Base-by-base conservation (phyloP, 2,888 invertebrate species). In the Hirtodrosophila duncani region DNA sequence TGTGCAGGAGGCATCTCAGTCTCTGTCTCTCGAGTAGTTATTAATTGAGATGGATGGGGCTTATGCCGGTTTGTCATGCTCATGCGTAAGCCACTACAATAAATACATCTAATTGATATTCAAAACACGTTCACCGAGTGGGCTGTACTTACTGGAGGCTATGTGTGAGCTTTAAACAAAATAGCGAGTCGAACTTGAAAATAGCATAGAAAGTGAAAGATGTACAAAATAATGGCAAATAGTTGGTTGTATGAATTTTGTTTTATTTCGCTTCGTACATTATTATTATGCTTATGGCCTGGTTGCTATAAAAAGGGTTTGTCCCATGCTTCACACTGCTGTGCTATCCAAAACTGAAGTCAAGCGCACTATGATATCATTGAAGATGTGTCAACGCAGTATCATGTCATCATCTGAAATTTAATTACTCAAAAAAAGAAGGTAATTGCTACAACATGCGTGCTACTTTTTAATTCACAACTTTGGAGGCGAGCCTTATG, bases 181-280 rank as follows among this genome's bases (percentile, higher is more conserved):
- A 43, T 14, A 58, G 43, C 60, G 49, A 59, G 49, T 46, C 60
- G 65, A 74, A 67, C 75, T 63, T 65, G 63, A 74, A 72, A 74
- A 65, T 48, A 49, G 45, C 48, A 50, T 49, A 62, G 36, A 56
- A 63, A 61, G 53, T 51, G 30, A 26, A 20, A 23, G 31, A 46
- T n/a, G n/a, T n/a, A n/a, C n/a, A n/a, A n/a, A n/a, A n/a, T n/a
- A 41, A 31, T 21, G 26, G 11, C 26, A 43, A 46, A 44, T 38
- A 42, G n/a, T 16, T 20, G 2, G 20, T 48, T 34, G 13, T 55
- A 67, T 52, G 46, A 52, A 17, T 17, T 37, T 27, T 45, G 39
- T 53, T 31, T 24, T 17, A 27, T 38, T 38, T 24, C n/a, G n/a
- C n/a, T n/a, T n/a, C n/a, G n/a, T n/a, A n/a, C n/a, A n/a, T n/a